A percentile compares a stretch with the other conserved stretches of the same genome.
Conservation (phyloP, 2,797 vertebrate species). For the Sebastes baramenuke region DNA sequence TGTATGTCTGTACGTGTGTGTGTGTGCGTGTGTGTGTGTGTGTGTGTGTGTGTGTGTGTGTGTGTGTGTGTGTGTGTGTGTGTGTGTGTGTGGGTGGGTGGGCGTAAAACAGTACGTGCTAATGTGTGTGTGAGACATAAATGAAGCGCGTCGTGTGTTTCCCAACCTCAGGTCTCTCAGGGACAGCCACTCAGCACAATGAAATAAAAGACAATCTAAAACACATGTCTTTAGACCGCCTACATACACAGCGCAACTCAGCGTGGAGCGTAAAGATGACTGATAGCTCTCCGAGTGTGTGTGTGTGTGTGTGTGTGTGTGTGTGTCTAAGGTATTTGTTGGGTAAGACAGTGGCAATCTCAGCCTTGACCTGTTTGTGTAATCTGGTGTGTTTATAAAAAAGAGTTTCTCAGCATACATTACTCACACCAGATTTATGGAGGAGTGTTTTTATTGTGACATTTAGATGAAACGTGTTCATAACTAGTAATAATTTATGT, state of each 20-base stretch:
- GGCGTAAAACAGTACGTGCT: slow-evolving; percentile 5
- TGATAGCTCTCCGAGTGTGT: slow-evolving; percentile 29
- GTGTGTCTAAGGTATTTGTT: slow-evolving; percentile 32
- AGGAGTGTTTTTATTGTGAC: slow-evolving; percentile 28
- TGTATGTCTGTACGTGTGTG: slow-evolving; percentile 1
- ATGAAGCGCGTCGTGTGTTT: slow-evolving; percentile 58
- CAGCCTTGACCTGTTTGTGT: slow-evolving; percentile 47
- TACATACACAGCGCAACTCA: slow-evolving; percentile 45
- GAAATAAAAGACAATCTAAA: slow-evolving; percentile 69
- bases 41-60: slow-evolving; percentile 17
- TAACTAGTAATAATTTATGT: slow-evolving; percentile 16
- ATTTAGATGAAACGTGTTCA: slow-evolving; percentile 45
- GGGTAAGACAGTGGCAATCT: slow-evolving; percentile 33
- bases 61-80: not conserved
- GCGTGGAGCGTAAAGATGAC: slow-evolving; percentile 50
- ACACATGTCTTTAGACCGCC: slow-evolving; percentile 64
- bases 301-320: slow-evolving; percentile 7
- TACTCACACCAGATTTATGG: slow-evolving; percentile 50
- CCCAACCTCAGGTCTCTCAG: slow-evolving; percentile 63
- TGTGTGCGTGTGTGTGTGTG: not conserved
- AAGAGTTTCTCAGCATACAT: slow-evolving; percentile 12
- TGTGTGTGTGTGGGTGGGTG: not conserved
- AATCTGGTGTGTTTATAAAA: slow-evolving; percentile 57
- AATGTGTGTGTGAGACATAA: slow-evolving; percentile 48
- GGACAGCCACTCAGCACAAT: slow-evolving; percentile 64